Base-by-base conservation (phyloP, 2,888 invertebrate species). In the Colletes collaris region DNA sequence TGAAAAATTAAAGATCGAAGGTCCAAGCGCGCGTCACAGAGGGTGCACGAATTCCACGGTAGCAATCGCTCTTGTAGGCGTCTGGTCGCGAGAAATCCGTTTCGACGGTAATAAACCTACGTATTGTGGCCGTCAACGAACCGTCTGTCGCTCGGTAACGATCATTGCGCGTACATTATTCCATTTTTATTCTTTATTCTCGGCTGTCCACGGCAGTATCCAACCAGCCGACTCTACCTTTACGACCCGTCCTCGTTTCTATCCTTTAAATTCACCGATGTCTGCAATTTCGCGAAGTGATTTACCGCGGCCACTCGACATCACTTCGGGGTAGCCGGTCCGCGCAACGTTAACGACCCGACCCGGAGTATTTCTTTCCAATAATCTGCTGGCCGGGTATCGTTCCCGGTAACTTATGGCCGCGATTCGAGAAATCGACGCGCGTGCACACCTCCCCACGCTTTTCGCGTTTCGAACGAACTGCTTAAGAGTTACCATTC, bases 351-450 rank as follows among this genome's bases (percentile, higher is more conserved):
- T 68, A 79, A 75, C 56, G 63, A 56, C 62, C 56, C 50, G 52
- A n/a, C 44, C 8, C 56, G 35, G 65, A 72, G 55, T 71, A 81
- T 78, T 74, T 75, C 71, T 74, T 74, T 75, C 71, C 75, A 71
- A 81, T 81, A 78, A 78, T 56, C 53, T 52, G 37, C 59, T 49
- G 19, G 44, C 49, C 37, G 50, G 70, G 11, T 70, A 55, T 53
- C 62, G 62, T 62, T 52, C 13, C n/a, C 44, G 10, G 11, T 68
- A 68, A 68, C 56, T 37, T 68, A 50, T 16, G 4, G 46, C 27
- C 44, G 35, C 35, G 55, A 55, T 67, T 44, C 56, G 27, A 35
- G 44, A 67, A 67, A 40, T 49, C 56, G 55, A 35, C 56, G 46
- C 55, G 56, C 49, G 63, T 37, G 50, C 19, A 27, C 63, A 16